These are phyloP conservation scores for Fukomys damarensis DNA, from an alignment of 2,113 vertebrate species.

Conservation along the genomic window DNA sequence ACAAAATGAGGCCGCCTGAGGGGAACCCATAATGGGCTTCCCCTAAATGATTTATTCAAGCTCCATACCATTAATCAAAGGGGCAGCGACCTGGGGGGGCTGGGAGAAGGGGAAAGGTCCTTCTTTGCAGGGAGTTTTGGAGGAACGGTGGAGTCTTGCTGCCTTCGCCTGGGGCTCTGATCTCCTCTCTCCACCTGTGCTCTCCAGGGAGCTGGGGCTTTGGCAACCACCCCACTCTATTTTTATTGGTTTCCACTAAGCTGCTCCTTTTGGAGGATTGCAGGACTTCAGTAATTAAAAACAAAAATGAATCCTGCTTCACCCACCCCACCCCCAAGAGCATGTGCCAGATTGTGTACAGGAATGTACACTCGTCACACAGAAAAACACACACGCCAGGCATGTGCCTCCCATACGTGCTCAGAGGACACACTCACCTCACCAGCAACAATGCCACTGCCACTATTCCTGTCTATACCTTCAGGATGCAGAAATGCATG, in stretches of 20 bases:
- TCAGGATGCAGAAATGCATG: not conserved
- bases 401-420: too few relatives aligned
- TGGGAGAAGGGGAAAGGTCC: not conserved
- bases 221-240: constrained; percentile 84
- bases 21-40: constrained; percentile 71
- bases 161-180: constrained; percentile 82
- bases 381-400: not conserved
- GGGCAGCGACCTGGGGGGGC: constrained; percentile 69
- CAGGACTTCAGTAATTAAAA: constrained; percentile 84
- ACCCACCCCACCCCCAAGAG: constrained; percentile 12
- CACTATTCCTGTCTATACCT: not conserved
- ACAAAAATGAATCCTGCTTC: constrained; percentile 78
- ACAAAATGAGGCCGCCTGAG: constrained; percentile 73
- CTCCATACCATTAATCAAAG: constrained; percentile 77
- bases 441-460: too few relatives aligned
- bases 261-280: constrained; percentile 85
- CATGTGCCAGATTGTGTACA: not conserved
- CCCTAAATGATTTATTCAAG: constrained; percentile 80
- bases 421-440: too few relatives aligned
- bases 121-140: constrained; percentile 66
- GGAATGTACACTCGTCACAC: not conserved
- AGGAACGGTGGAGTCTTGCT: constrained; percentile 71
- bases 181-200: constrained; percentile 89
- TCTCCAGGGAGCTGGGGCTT: constrained; percentile 88
- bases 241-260: constrained; percentile 89